Evolutionary conservation across 2,888 invertebrate genomes (phyloP).

Genomic region (Cosmia pyralina): DNA sequence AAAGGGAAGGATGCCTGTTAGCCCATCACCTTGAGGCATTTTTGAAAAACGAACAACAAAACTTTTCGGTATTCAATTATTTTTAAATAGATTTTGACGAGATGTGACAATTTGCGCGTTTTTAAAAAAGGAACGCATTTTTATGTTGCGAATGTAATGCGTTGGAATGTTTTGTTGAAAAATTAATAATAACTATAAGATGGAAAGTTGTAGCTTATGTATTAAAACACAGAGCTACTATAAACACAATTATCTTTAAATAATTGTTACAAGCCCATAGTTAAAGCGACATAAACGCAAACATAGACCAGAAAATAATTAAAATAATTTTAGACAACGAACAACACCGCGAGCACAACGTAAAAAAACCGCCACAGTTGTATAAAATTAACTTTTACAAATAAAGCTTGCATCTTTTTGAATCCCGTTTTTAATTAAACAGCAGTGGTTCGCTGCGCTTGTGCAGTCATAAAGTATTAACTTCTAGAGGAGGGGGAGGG

Average conservation of each 20-base stretch:
- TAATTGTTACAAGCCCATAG: conserved; percentile 40
- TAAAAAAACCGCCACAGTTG: conserved; percentile 45
- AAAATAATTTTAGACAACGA: conserved; percentile 54
- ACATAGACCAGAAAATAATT: conserved; percentile 43
- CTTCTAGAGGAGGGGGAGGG: conserved; percentile 57
- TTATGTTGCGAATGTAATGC: background rate
- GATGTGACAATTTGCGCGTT: conserved; percentile 38
- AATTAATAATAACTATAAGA: conserved; percentile 14
- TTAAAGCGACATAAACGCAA: conserved; percentile 27
- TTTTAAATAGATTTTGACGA: conserved; percentile 47
- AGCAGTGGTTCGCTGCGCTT: conserved; percentile 58
- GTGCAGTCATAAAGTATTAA: conserved; percentile 65
- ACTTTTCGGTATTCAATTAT: conserved; percentile 61
- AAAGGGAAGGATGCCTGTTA: conserved; percentile 75
- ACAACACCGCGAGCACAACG: conserved; percentile 6
- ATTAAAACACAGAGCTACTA: conserved; percentile 11
- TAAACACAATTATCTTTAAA: conserved; percentile 41
- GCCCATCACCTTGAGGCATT: conserved; percentile 78
- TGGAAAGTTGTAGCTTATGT: background rate
- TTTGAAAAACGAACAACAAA: conserved; percentile 52
- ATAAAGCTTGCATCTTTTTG: conserved; percentile 67
- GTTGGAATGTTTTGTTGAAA: conserved; percentile 12
- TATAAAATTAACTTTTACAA: conserved; percentile 66
- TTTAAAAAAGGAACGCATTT: background rate
- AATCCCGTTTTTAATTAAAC: conserved; percentile 74